Evolutionary conservation across 2,797 vertebrate genomes (phyloP).

Genomic region (Pitangus sulphuratus): DNA sequence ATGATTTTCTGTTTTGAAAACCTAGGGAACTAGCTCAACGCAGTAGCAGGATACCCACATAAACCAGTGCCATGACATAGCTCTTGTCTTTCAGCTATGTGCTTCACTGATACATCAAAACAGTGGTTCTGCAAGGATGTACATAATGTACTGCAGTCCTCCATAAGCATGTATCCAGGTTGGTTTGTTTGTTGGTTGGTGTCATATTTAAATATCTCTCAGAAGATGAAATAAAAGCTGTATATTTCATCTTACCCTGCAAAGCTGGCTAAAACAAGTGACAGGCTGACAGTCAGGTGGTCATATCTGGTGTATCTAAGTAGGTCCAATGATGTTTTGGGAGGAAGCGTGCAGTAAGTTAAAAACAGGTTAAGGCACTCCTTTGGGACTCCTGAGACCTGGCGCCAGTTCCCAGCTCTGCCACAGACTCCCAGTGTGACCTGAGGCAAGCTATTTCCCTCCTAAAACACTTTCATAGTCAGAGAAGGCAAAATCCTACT

Average conservation of each 20-base stretch:
- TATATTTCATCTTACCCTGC: background rate
- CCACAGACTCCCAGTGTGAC: constrained; percentile 15
- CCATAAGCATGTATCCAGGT: rapidly evolving
- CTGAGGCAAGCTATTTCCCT: constrained; percentile 45
- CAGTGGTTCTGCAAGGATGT: background rate
- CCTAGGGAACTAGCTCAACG: background rate
- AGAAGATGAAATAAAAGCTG: background rate
- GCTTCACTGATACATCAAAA: rapidly evolving
- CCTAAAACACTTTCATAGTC: constrained; percentile 5
- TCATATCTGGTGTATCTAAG: background rate
- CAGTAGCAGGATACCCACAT: background rate
- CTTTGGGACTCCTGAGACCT: background rate
- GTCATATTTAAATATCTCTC: background rate
- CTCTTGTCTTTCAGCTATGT: background rate
- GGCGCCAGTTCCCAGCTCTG: constrained; percentile 1
- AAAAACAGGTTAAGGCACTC: constrained; percentile 6
- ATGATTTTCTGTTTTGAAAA: background rate
- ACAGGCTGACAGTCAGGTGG: rapidly evolving
- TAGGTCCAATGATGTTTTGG: background rate
- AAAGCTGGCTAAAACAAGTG: background rate
- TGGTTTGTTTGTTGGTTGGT: background rate
- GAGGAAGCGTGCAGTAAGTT: background rate
- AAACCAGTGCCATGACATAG: background rate
- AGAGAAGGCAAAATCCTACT: constrained; percentile 20
- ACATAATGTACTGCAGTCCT: rapidly evolving